Percentiles rank a stretch among this genome's conserved stretches.
These are phyloP conservation scores for Poeciliopsis infans DNA, from an alignment of 2,797 vertebrate genomes.

Conservation along the genomic window DNA sequence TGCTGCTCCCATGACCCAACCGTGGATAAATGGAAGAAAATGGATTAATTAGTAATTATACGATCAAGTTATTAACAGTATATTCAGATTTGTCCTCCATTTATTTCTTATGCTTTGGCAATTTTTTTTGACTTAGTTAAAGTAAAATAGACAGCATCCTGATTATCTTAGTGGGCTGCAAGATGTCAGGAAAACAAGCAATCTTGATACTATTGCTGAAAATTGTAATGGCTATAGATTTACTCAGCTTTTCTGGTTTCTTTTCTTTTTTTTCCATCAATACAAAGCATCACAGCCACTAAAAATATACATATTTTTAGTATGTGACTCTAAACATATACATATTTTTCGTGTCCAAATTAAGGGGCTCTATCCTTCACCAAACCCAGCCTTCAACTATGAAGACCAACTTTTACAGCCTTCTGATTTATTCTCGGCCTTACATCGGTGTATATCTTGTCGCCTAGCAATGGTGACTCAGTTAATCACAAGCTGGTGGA, in stretches of 20 bases:
- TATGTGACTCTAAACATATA: not conserved
- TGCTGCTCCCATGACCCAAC: too few species aligned
- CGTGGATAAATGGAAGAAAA: too few species aligned
- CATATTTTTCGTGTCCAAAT: not conserved
- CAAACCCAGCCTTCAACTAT: not conserved
- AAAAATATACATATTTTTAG: not conserved
- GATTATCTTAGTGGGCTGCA: not conserved
- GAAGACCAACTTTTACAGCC: not conserved
- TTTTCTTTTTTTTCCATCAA: not conserved
- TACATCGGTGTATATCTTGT: not conserved
- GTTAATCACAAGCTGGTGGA: not conserved
- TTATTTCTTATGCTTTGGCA: not conserved
- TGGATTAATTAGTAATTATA: conserved; percentile 3
- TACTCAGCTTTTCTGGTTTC: not conserved
- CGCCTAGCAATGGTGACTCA: not conserved
- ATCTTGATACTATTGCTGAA: not conserved
- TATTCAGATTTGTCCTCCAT: not conserved
- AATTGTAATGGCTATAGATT: not conserved
- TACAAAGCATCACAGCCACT: not conserved
- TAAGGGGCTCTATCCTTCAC: not conserved
- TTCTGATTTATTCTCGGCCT: not conserved
- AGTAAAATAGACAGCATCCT: not conserved
- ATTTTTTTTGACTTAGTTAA: not conserved
- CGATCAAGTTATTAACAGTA: not conserved
- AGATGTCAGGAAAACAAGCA: not conserved